Evolutionary conservation across 2,797 vertebrate species (phyloP), one percentile per base, ranked within the genome.

Genomic region (Delichon dasypus): DNA sequence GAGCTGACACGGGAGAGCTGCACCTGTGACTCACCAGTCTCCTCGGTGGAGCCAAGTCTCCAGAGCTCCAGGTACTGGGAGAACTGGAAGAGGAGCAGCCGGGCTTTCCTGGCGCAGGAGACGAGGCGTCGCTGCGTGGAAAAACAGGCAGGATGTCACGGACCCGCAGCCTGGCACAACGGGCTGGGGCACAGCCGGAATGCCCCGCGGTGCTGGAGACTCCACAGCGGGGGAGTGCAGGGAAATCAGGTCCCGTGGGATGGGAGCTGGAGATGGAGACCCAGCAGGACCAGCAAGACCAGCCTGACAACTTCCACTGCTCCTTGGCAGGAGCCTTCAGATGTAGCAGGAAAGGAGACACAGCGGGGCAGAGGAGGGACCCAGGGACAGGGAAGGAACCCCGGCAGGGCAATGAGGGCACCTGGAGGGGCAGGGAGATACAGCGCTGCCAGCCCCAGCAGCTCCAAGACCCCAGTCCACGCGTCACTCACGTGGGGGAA

Each of bases 71-170:
- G 96, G 84, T 98, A 98, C 90, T 97, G 98, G 27, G 98, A 97
- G 88, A 99, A 99, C 97, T 99, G 99, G 97, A 99, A 99, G 36
- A 99, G 98, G 86, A 99, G 98, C 77, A 99, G 97, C 34, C 98
- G 98, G 14, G 97, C 97, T 92, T 98, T 98, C 97, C 98, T 98
- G 21, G 98, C 99, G 60, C 99, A 99, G 30, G 98, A 98, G 81
- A 99, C 98, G 18, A 98, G 97, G 75, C 97, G 97, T 76, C 98
- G 98, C 99, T 99, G 85, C 10, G 3, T 53, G 32, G 60, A 93
- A 94, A 53, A 91, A 79, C 0, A 4, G 77, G 70, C 34, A 82
- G 70, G 47, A 18, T 68, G 16, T 51, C 48, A 16, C 1, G 3
- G 88, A 75, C 27, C 48, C 27, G 0, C n/a, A 80, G 80, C 76